Conservation (phyloP, 2,113 vertebrate genomes). For the Puffinus mauretanicus region DNA sequence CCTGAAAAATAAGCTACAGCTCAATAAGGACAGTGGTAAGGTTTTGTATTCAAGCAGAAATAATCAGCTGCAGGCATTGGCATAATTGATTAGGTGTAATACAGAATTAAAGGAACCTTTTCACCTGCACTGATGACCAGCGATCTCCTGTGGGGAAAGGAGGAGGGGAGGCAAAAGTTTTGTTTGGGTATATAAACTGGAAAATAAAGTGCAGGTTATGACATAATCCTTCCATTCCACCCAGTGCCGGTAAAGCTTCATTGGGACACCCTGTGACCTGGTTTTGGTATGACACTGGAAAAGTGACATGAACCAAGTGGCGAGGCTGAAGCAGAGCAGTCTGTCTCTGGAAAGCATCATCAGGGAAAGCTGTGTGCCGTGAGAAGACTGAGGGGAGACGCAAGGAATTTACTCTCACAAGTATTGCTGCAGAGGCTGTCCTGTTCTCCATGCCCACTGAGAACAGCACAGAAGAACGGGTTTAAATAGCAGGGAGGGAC, state of each 20-base stretch:
- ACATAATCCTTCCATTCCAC: background rate
- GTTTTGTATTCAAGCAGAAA: background rate
- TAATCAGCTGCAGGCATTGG: background rate
- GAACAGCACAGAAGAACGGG: rapidly evolving
- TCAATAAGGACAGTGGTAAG: background rate
- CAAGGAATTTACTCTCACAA: rapidly evolving
- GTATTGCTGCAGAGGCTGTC: background rate
- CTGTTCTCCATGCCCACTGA: background rate
- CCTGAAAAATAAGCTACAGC: background rate
- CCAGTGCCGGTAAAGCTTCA: background rate
- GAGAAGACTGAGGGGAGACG: no score
- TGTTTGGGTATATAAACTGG: rapidly evolving
- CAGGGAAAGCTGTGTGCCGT: background rate
- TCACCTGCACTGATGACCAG: background rate
- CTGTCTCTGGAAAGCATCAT: background rate
- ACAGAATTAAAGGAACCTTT: background rate
- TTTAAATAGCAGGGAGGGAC: background rate
- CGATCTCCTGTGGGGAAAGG: background rate
- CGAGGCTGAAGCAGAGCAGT: background rate
- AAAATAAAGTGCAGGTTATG: background rate
- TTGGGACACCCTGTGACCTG: background rate
- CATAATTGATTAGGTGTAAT: background rate
- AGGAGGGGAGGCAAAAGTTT: no score
- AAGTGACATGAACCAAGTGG: no score
- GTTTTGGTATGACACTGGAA: background rate